These are phyloP conservation scores for Stenchaetothrips biformis DNA, from an alignment of 2,888 invertebrate genomes.

Conservation along the genomic window DNA sequence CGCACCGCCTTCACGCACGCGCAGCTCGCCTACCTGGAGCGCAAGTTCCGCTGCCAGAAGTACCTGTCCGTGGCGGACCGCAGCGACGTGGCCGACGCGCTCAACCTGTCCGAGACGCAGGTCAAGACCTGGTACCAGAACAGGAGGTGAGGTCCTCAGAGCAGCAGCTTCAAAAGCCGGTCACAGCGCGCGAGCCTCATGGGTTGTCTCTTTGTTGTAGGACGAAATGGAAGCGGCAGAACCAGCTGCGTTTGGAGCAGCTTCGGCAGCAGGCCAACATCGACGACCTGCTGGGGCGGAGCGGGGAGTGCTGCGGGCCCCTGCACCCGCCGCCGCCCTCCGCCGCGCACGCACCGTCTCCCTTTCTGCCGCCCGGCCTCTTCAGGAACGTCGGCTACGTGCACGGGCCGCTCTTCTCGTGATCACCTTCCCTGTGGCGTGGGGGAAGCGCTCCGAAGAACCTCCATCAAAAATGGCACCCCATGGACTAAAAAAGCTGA, in stretches of 20 bases:
- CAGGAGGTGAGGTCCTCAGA: slow-evolving; percentile 37
- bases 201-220: slow-evolving; percentile 40
- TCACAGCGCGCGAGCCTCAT: neutral
- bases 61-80: slow-evolving; percentile 90
- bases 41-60: slow-evolving; percentile 90
- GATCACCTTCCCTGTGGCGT: no score
- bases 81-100: slow-evolving; percentile 85
- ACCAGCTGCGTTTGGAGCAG: slow-evolving; percentile 79
- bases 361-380: slow-evolving; percentile 65
- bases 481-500: no score
- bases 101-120: slow-evolving; percentile 87
- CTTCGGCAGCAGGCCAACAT: slow-evolving; percentile 76
- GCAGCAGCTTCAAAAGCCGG: neutral
- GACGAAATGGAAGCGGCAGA: slow-evolving; percentile 55
- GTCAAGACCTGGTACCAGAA: slow-evolving; percentile 74
- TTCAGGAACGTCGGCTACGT: slow-evolving; percentile 70
- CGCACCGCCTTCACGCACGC: slow-evolving; percentile 92
- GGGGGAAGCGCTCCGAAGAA: no score
- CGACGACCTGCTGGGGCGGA: slow-evolving; percentile 54
- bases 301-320: slow-evolving; percentile 45
- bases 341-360: slow-evolving; percentile 51
- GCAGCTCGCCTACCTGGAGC: slow-evolving; percentile 83
- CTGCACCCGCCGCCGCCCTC: slow-evolving; percentile 44
- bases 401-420: slow-evolving; percentile 52
- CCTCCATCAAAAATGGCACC: no score